Evolutionary conservation across 64 coral and sea anemone species (phyloP).

Genomic region (Dendrophyllia cribrosa): DNA sequence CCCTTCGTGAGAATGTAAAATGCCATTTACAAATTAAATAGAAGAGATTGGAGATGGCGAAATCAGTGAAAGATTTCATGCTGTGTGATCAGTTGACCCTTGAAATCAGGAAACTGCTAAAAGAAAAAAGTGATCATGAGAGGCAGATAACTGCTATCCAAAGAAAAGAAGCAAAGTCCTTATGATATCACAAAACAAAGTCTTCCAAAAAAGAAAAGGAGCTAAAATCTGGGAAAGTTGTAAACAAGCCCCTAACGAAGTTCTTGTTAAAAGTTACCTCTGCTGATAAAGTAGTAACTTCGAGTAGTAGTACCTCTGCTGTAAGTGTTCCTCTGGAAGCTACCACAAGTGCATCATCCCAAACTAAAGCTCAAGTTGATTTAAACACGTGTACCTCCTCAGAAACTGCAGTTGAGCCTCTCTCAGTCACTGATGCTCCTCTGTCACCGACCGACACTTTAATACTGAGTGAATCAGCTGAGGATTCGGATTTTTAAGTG

Average conservation of each 20-base stretch:
- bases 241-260: not conserved
- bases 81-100: constrained; percentile 21
- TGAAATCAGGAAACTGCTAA: constrained; percentile 15
- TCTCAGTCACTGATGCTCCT: not conserved
- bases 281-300: no score
- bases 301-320: no score
- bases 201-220: constrained; percentile 10
- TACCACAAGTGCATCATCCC: no score
- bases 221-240: not conserved
- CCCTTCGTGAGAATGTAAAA: constrained; percentile 29
- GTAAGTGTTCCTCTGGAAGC: no score
- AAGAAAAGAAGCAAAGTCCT: constrained; percentile 37
- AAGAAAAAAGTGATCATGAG: constrained; percentile 36
- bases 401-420: not conserved
- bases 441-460: constrained; percentile 3
- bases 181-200: constrained; percentile 27
- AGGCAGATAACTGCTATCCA: constrained; percentile 26
- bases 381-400: no score
- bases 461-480: not conserved
- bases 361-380: no score
- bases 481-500: constrained; percentile 8
- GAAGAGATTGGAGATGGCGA: constrained; percentile 35
- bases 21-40: constrained; percentile 26
- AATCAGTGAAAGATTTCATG: constrained; percentile 37
- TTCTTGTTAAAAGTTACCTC: not conserved